These are phyloP conservation scores for Drosophila arawakana DNA, from an alignment of 1,140 invertebrate species.

Conservation along the genomic window DNA sequence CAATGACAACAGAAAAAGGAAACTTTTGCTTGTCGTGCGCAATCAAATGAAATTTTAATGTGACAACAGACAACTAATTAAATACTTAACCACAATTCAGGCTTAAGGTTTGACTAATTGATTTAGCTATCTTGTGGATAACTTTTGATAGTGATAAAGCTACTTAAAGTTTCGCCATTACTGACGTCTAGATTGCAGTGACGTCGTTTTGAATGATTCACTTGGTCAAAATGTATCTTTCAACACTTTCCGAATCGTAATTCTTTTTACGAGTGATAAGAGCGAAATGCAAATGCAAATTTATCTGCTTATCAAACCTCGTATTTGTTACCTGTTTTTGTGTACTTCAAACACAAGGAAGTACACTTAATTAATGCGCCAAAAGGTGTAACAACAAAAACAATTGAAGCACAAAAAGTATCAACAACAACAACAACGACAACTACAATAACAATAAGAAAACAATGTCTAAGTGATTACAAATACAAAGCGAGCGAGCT, in stretches of 20 bases:
- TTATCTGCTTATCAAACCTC: constrained; percentile 23
- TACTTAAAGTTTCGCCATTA: not conserved
- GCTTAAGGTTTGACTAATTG: not conserved
- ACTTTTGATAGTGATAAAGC: not conserved
- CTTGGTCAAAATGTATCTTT: not conserved
- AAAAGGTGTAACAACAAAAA: constrained; percentile 52
- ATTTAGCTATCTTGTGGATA: not conserved
- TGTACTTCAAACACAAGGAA: constrained; percentile 45
- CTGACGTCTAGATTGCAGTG: not conserved
- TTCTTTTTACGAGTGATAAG: not conserved
- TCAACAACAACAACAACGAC: constrained; percentile 37
- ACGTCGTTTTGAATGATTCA: constrained; percentile 17
- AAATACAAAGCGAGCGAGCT: constrained; percentile 54
- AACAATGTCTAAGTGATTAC: constrained; percentile 71
- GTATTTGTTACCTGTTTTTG: not conserved
- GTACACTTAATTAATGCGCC: constrained; percentile 70
- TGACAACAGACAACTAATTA: constrained; percentile 3
- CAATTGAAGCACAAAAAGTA: constrained; percentile 10
- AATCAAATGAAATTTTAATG: not conserved
- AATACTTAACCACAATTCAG: constrained; percentile 2
- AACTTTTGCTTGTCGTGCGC: constrained; percentile 6
- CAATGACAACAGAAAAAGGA: constrained; percentile 8
- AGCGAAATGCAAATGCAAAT: constrained; percentile 11
- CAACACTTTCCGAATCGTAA: not conserved
- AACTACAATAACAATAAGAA: constrained; percentile 3